Percentiles rank a stretch among this genome's conserved stretches.
Evolutionary conservation across 2,888 invertebrate species (phyloP).

Genomic region (Mantis religiosa): DNA sequence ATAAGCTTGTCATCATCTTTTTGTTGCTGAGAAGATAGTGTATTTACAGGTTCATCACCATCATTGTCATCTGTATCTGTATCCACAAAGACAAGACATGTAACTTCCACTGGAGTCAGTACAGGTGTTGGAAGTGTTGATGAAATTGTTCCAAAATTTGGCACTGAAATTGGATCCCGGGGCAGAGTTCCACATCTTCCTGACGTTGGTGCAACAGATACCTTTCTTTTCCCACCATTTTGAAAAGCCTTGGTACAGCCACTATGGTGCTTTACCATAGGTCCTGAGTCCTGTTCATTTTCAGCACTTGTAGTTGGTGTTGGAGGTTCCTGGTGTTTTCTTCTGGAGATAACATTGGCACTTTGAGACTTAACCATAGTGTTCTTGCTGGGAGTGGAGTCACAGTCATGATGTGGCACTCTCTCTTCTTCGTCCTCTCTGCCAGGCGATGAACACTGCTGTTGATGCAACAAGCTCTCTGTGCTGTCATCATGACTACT

Average conservation of each 20-base stretch:
- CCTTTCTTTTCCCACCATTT: background rate
- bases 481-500: conserved; percentile 64
- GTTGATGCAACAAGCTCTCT: conserved; percentile 48
- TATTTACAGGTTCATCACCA: conserved; percentile 21
- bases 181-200: conserved; percentile 43
- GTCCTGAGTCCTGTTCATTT: conserved; percentile 40
- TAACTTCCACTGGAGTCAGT: conserved; percentile 63
- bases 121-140: conserved; percentile 57
- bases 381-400: background rate
- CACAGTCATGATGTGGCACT: background rate
- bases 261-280: conserved; percentile 37
- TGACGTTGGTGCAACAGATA: conserved; percentile 32
- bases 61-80: conserved; percentile 58
- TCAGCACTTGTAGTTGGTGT: conserved; percentile 57
- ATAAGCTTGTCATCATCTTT: conserved; percentile 32
- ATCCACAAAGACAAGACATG: conserved; percentile 65
- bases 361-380: conserved; percentile 48
- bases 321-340: conserved; percentile 36
- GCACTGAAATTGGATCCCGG: conserved; percentile 68
- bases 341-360: conserved; percentile 44
- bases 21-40: background rate
- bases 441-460: background rate
- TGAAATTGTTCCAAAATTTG: conserved; percentile 62
- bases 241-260: conserved; percentile 7
- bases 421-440: background rate